Base-by-base conservation (phyloP, 1,140 invertebrate species). In the Conus betulinus region DNA sequence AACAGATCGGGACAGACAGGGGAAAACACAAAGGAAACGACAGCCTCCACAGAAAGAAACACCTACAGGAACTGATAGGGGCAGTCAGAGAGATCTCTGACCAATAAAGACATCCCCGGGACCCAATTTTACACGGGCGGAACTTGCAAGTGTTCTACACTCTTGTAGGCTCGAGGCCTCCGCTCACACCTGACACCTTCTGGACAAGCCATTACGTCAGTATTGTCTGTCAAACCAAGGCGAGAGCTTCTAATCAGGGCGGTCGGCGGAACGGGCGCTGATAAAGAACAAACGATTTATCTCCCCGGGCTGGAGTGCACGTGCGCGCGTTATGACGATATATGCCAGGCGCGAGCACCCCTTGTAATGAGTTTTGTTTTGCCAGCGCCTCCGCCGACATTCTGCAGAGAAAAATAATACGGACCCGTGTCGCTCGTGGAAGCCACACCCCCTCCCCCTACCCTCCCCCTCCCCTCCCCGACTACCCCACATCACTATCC, bases 221-320 rank as follows among this genome's bases (percentile, higher is more conserved):
- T n/a, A 63, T 71, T 71, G 67, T 71, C 67, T 71, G 67, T 71
- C 67, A 71, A 20, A 71, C 10, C 67, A 71, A 71, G 67, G 67
- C 11, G 20, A 20, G 20, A n/a, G 67, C 15, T 7, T 63, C 67
- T 71, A 71, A 13, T 71, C 67, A 71, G 17, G n/a, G 67, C 67
- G 23, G 67, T n/a, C 67, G 67, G 67, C 67, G 67, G 11, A 71
- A 71, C 67, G 67, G 67, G 67, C 67, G 67, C 20, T 71, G 67
- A 71, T 71, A 71, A 71, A 71, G 67, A 71, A 71, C 67, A 71
- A 71, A 71, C 67, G 67, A 71, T 6, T 71, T 71, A 71, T 71
- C 15, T 71, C 67, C n/a, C 11, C 6, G 20, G 23, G 3, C 67
- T n/a, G 23, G 13, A 7, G 17, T 71, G 67, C 67, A 71, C 67